Percentiles rank a stretch among this genome's conserved stretches.
phyloP scores from a whole-genome alignment of 2,888 invertebrate genomes.

The Hydrotaea cyrtoneurina region DNA sequence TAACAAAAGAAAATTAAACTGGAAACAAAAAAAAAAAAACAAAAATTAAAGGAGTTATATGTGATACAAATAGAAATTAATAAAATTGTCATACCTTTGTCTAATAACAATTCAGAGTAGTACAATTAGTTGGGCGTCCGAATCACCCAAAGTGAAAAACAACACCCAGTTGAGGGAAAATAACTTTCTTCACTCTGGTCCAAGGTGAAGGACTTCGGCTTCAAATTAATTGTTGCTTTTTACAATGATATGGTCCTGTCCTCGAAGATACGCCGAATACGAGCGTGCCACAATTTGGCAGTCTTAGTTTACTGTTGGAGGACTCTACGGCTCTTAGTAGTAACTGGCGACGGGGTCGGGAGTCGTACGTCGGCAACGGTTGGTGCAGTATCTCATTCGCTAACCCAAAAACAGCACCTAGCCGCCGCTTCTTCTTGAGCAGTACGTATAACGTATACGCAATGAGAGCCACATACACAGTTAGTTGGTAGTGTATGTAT shows the following conservation, averaged over 20 bases:
- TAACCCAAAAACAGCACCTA: conserved; percentile 22
- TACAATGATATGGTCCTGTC: not conserved
- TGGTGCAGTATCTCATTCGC: no score
- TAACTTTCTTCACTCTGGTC: no score
- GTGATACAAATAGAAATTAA: no score
- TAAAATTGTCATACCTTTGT: not conserved
- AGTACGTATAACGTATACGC: conserved; percentile 53
- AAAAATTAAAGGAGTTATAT: not conserved
- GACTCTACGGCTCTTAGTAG: not conserved
- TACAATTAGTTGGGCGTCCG: not conserved
- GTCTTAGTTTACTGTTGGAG: not conserved
- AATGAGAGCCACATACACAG: conserved; percentile 47
- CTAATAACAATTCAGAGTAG: not conserved
- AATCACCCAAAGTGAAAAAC: no score
- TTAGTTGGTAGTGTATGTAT: not conserved
- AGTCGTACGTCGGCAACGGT: not conserved
- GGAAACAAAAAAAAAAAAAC: not conserved
- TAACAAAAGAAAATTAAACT: not conserved
- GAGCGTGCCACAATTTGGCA: not conserved
- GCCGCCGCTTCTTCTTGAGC: conserved; percentile 46
- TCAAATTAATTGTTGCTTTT: not conserved
- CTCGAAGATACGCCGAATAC: not conserved
- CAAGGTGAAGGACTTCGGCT: no score
- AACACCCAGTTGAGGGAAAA: no score
- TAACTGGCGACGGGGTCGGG: not conserved